Evolutionary conservation across 2,888 invertebrate genomes (phyloP), one percentile per base, ranked within the genome.

Genomic region (Hemithea aestivaria): DNA sequence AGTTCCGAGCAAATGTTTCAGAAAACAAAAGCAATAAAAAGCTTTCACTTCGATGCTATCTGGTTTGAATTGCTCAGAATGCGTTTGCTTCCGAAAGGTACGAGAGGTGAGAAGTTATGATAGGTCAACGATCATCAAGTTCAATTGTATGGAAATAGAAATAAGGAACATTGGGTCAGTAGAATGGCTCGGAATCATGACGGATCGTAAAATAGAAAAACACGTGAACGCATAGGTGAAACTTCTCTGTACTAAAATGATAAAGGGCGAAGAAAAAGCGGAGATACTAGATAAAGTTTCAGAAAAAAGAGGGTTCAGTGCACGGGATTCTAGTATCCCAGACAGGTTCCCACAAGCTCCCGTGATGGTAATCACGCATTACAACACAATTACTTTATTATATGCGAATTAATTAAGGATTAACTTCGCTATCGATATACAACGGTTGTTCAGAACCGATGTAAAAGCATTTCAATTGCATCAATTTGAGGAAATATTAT

Each of bases 251-350:
- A 16, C 5, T 31, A 10, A 30, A 39, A 25, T 67, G 64, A 67
- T 65, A 66, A 58, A 57, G 51, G 35, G 45, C 49, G 41, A 37
- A 59, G 53, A 73, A 71, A 69, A 71, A 71, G 66, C 45, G 53
- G 71, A 66, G 59, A 58, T 53, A 65, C 70, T 62, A 67, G 66
- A 57, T 60, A 59, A 35, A 43, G 46, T 52, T 49, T 63, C 46
- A 67, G 69, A 76, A 79, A 79, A 76, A 76, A 71, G 60, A 62
- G 65, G 70, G 82, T 81, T 81, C 83, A 80, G 58, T 71, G 77
- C 62, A 58, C 73, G 65, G 54, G 58, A 59, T 59, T 62, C 47
- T 53, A 59, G 51, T 60, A 50, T 58, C 62, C 59, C 62, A 58
- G 59, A 50, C 58, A 38, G 59, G 68, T 75, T 78, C 76, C 69